Base-by-base conservation (phyloP, 2,888 invertebrate genomes). In the Drosophila helvetica region DNA sequence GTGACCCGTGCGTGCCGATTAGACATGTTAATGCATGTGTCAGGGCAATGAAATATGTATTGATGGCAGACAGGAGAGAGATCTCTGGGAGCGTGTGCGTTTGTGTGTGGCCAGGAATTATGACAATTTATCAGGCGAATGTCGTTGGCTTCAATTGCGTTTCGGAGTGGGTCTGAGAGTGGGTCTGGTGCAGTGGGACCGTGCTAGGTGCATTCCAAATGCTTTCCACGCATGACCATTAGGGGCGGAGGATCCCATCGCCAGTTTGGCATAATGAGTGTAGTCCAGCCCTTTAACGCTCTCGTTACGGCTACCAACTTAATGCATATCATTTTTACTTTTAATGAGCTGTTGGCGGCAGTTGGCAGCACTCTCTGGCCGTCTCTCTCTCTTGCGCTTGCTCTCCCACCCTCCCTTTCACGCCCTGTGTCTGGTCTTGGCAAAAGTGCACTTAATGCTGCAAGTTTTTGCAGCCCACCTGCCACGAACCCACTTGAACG, bases 21-120 rank as follows among this genome's bases (percentile, higher is more conserved):
- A 78, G 86, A 79, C 86, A 85, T 82, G 82, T 87, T 87, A 87
- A 85, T 85, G 88, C 79, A 88, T 80, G 68, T 88, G 85, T 88
- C 85, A 85, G 77, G 75, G 71, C 80, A 75, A 88, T 85, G 88
- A 85, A 85, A 85, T 85, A 88, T 88, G 88, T 79, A 83, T 86
- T 76, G 85, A 85, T 75, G 77, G 61, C 22, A 33, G 54, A 42
- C 68, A 22, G 30, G 59, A 47, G 51, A 12, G 56, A 22, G 56
- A 43, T 17, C n/a, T 12, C n/a, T 43, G 12, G 15, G 15, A 15
- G 65, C 43, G 47, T 53, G 52, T 53, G 52, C 43, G 30, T 30
- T 1, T 2, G 54, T 57, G 50, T 74, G 59, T 53, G 61, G 56
- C 57, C 52, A 19, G 82, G 69, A 88, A 88, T 83, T 84, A 86